Percentiles rank a stretch among this genome's conserved stretches.
These are phyloP conservation scores for Cervus canadensis DNA, from an alignment of 2,113 vertebrate species.

Conservation along the genomic window DNA sequence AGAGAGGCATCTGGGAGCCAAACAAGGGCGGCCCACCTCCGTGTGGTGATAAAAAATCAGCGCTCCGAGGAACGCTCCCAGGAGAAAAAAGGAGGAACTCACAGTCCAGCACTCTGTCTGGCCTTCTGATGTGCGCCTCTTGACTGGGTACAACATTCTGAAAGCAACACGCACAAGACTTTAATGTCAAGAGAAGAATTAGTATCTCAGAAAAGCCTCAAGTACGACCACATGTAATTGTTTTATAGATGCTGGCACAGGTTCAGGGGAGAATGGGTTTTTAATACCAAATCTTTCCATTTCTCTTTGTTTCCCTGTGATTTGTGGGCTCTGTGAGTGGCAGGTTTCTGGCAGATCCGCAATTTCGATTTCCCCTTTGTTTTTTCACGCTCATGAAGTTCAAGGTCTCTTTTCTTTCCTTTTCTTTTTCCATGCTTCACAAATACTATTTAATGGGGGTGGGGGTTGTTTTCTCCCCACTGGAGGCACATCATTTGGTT, in stretches of 20 bases:
- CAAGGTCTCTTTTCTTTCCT: slow-evolving; percentile 36
- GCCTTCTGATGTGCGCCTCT: not conserved
- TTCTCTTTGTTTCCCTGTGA: slow-evolving; percentile 74
- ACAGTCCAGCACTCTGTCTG: not conserved
- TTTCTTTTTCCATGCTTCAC: slow-evolving; percentile 37
- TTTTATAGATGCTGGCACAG: slow-evolving; percentile 70
- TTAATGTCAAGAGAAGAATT: slow-evolving; percentile 64
- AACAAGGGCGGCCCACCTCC: not conserved
- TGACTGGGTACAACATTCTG: not conserved
- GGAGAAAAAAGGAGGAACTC: not conserved
- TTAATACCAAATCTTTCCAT: slow-evolving; percentile 75
- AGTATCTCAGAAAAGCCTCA: slow-evolving; percentile 63
- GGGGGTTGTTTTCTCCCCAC: not conserved
- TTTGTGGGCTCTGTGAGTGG: slow-evolving; percentile 65
- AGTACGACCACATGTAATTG: slow-evolving; percentile 67
- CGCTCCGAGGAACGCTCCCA: not conserved
- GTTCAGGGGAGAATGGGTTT: slow-evolving; percentile 72
- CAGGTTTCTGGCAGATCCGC: slow-evolving; percentile 71
- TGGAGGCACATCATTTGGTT: slow-evolving; percentile 42
- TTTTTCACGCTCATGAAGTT: slow-evolving; percentile 64
- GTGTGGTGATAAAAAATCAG: not conserved
- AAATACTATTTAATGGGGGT: slow-evolving; percentile 49
- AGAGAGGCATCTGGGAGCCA: not conserved
- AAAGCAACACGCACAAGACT: slow-evolving; percentile 25
- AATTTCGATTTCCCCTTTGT: slow-evolving; percentile 66